Percentiles rank a stretch among this genome's conserved stretches.
These are phyloP conservation scores for Prenolepis imparis DNA, from an alignment of 2,888 invertebrate genomes.

Conservation along the genomic window DNA sequence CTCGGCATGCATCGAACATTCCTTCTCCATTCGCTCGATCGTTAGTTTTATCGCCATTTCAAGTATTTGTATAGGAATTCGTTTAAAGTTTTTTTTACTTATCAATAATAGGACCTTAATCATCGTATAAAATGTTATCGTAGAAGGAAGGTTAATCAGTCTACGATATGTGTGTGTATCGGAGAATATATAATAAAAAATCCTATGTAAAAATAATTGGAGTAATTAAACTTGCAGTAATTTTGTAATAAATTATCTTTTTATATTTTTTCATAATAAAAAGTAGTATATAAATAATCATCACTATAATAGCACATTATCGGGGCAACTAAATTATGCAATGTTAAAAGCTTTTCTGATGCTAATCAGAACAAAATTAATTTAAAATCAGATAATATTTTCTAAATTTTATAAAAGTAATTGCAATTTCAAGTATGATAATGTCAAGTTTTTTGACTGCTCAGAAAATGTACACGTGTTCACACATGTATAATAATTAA, in stretches of 20 bases:
- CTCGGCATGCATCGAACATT: constrained; percentile 24
- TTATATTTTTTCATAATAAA: not conserved
- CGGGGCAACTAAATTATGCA: not conserved
- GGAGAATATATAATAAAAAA: not conserved
- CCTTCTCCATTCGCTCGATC: not conserved
- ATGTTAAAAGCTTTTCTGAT: not conserved
- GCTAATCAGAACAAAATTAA: not conserved
- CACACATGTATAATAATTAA: constrained; percentile 5
- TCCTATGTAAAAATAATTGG: not conserved
- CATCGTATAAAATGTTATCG: not conserved
- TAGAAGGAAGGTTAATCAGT: not conserved
- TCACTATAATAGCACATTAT: not conserved
- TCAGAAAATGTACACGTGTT: not conserved
- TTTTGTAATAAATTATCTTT: not conserved
- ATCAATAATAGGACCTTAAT: not conserved
- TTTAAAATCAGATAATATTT: not conserved
- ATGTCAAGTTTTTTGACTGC: not conserved
- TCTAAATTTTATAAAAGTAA: not conserved
- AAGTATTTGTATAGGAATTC: not conserved
- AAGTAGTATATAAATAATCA: not conserved
- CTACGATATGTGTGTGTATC: not conserved
- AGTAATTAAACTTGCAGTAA: not conserved
- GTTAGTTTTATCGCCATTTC: not conserved
- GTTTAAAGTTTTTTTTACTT: not conserved
- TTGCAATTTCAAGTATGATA: not conserved